Evolutionary conservation across 2,113 vertebrate genomes (phyloP), one percentile per base, ranked within the genome.

Genomic region (Parotia lawesii): DNA sequence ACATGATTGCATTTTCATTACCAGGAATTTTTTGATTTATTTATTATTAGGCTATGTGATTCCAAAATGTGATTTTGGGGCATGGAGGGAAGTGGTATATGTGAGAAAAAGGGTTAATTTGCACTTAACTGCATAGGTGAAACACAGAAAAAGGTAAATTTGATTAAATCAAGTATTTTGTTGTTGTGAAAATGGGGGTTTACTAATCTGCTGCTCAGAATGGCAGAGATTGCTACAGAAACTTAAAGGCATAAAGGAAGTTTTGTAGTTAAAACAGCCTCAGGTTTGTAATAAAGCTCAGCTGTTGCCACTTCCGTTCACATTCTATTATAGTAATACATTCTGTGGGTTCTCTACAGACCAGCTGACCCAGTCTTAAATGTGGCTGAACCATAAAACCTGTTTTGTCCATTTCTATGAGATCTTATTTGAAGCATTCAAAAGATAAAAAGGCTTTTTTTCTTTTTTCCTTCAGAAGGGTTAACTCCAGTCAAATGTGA

Each of bases 351-450:
- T 95, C 94, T 91, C 67, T 85, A n/a, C 60, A 70, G 79, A 91
- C 67, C 91, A 96, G 88, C 95, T 96, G 95, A 96, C 90, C 93
- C 91, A 77, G 77, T 51, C 91, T 81, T 92, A 89, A 96, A 91
- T 93, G 91, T 73, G 93, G 45, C 72, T 96, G 83, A 96, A 95
- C 90, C 89, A 91, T 95, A 87, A 95, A 96, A 94, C 95, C 67
- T 85, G 50, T 91, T 92, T 93, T 95, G 87, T 95, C 67, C 19
- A 33, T 91, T 96, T 90, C 71, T 89, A 2, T 89, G 80, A 64
- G 67, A 70, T 94, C 62, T 78, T 91, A 69, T 51, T 87, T 92
- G 61, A 93, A 91, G 50, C 12, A 3, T 77, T 96, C 87, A 83
- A 45, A 95, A 78, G 77, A 89, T 83, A 74, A 18, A 94, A 75